A percentile compares a stretch with the other conserved stretches of the same genome.
Conservation (phyloP, 2,113 vertebrate genomes). For the Manacus vitellinus region DNA sequence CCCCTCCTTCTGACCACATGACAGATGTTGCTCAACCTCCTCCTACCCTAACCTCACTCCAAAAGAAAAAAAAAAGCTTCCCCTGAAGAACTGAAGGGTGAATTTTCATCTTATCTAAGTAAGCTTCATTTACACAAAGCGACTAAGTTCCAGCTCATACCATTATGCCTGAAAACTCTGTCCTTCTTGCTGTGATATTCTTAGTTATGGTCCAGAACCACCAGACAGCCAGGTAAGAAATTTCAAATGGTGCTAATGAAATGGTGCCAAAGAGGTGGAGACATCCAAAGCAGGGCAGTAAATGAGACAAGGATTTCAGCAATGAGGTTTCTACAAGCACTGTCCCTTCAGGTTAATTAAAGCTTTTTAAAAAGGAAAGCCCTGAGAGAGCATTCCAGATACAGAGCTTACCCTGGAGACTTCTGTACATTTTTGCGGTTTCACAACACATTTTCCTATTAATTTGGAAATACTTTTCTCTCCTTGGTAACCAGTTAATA, state of each 20-base stretch:
- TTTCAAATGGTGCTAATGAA: background rate
- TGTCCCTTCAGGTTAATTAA: background rate
- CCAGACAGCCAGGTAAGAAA: background rate
- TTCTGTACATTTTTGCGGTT: background rate
- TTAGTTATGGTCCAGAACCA: background rate
- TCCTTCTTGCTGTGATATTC: background rate
- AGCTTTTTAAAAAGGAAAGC: background rate
- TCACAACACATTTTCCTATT: background rate
- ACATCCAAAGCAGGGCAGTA: background rate
- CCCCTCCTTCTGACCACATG: background rate
- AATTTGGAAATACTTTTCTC: background rate
- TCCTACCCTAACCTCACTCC: accelerated
- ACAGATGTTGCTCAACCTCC: background rate
- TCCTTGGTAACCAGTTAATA: background rate
- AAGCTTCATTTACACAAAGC: background rate
- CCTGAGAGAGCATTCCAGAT: background rate
- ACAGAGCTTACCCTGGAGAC: background rate
- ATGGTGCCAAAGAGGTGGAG: background rate
- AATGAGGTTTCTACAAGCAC: background rate
- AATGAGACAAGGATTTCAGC: background rate
- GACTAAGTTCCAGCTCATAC: background rate
- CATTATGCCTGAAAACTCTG: background rate
- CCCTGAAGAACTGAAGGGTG: background rate
- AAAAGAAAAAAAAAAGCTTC: background rate
- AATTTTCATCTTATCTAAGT: background rate